Conservation (phyloP, 2,888 invertebrate species). For the Drosophila nigricruria region DNA sequence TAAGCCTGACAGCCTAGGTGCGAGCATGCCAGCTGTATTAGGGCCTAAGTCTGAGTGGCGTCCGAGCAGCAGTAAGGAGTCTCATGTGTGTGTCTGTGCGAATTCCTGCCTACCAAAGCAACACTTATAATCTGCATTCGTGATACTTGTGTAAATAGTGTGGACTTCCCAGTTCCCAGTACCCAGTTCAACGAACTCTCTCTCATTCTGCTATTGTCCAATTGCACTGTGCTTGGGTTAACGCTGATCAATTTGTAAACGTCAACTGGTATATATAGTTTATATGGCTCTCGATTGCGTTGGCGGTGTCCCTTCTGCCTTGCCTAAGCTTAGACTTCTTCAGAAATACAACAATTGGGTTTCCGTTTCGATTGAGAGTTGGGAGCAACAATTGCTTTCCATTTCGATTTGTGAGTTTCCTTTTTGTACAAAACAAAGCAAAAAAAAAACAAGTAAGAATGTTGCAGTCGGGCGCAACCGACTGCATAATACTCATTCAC, state of each 20-base stretch:
- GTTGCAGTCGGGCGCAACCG: background rate
- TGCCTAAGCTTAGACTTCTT: background rate
- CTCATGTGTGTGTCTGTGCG: background rate
- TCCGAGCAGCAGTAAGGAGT: background rate
- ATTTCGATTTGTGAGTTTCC: background rate
- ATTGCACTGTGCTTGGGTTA: background rate
- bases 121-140: background rate
- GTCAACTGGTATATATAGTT: background rate
- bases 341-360: background rate
- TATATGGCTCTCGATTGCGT: background rate
- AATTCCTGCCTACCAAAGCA: background rate
- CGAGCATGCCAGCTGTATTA: slow-evolving; percentile 3
- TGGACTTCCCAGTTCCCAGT: background rate
- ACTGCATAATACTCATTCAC: background rate
- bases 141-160: background rate
- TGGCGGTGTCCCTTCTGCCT: background rate
- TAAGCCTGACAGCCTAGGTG: slow-evolving; percentile 2
- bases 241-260: slow-evolving; percentile 2
- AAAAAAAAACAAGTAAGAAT: background rate
- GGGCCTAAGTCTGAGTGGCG: background rate
- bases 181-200: background rate
- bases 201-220: background rate
- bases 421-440: background rate
- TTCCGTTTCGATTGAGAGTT: background rate
- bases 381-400: background rate